Evolutionary conservation across 2,797 vertebrate species (phyloP), one percentile per base, ranked within the genome.

Genomic region (Orientallactaga sibirica): DNA sequence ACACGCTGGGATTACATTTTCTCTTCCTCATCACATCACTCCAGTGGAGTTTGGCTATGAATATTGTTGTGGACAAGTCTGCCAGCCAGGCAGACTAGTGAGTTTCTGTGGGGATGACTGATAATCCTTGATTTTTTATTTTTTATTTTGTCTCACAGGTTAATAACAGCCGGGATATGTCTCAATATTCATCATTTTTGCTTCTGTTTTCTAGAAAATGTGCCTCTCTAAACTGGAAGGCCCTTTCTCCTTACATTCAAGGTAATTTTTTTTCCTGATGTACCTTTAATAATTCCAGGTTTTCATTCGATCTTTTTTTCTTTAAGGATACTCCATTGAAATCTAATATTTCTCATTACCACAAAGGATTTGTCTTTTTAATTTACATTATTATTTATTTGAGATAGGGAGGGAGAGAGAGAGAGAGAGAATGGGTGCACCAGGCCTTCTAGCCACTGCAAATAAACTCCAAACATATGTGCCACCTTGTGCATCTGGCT

Each of bases 231-330:
- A 55, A n/a, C 66, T 29, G 5, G 66, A 85, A 33, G 61, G 2
- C 74, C 29, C 41, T 66, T 87, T 83, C 76, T 82, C 8, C 11
- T 81, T 77, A 20, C 41, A 94, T 84, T 90, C 27, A 80, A 86
- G 22, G 74, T 71, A 66, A 15, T 7, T 75, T 43, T 25, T 52
- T 89, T 80, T 77, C 74, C 84, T 84, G 27, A 33, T 33, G 0
- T 68, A 41, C 41, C 43, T 90, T 87, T 90, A 85, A 84, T 61
- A 37, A 15, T 84, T 79, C 70, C 14, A 94, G 62, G 67, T 66
- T 84, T 92, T 76, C 12, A 27, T 67, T 77, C 81, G 61, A 15
- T 79, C 1, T 41, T 75, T 48, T 76, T 85, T 62, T 3, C 11
- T 27, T 66, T 25, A 48, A 76, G 29, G n/a, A 8, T 27, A 37